Conservation (phyloP, 2,113 vertebrate genomes). For the Microcebus lehilahytsara region DNA sequence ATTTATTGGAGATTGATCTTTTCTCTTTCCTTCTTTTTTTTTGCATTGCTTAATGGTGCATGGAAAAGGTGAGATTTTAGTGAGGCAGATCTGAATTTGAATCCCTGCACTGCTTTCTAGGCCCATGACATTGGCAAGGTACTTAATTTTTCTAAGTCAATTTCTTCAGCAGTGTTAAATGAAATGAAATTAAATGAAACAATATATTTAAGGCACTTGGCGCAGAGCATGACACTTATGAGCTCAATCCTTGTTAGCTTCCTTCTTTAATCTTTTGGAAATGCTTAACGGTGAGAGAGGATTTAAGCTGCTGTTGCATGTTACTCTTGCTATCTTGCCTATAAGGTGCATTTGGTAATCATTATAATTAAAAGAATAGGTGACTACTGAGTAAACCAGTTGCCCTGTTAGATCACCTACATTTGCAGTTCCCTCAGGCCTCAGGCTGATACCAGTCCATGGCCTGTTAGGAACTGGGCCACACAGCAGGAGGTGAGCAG, state of each 20-base stretch:
- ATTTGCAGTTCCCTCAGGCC: too few species aligned
- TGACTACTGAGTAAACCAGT: not conserved
- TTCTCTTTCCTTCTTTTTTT: not conserved
- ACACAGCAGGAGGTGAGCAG: too few species aligned
- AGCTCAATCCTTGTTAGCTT: conserved; percentile 4
- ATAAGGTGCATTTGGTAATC: not conserved
- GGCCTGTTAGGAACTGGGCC: too few species aligned
- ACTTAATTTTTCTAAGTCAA: conserved; percentile 18
- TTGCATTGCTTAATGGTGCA: not conserved
- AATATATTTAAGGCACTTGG: not conserved
- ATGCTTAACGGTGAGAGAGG: not conserved
- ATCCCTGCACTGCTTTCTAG: not conserved
- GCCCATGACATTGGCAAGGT: not conserved
- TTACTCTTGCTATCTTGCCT: not conserved
- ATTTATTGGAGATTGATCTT: not conserved
- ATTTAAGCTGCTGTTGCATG: not conserved
- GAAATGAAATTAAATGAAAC: not conserved
- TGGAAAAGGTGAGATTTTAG: not conserved
- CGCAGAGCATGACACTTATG: not conserved
- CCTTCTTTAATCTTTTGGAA: conserved; percentile 27
- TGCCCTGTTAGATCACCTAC: not conserved
- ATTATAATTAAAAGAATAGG: not conserved
- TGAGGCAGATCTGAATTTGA: not conserved
- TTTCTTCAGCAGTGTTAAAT: not conserved
- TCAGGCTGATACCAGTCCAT: too few species aligned